Evolutionary conservation across 1,140 invertebrate species (phyloP), one percentile per base, ranked within the genome.

Genomic region (Philopotamus ludificatus): DNA sequence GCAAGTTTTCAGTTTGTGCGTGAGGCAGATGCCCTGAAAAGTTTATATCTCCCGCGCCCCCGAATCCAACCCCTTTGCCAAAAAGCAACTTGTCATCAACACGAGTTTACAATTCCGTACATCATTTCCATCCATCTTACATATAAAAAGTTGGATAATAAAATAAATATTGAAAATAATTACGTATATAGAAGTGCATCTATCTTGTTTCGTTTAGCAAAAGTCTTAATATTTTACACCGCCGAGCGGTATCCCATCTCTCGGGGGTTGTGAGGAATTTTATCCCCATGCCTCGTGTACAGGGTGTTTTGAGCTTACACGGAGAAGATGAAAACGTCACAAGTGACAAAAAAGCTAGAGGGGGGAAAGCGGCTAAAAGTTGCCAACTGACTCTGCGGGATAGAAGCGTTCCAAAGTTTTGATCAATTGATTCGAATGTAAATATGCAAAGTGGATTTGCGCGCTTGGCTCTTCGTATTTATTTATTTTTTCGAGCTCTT

Each of bases 341-440:
- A 34, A 34, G 28, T 12, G 12, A 34, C 4, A 34, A 34, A 34
- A 34, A 34, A 12, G 12, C 28, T 34, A 63, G 55, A 55, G 47
- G 10, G 34, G 26, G 34, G 10, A 23, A 23, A 21, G 44, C 10
- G 57, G 57, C 23, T n/a, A 45, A 53, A 60, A 60, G 57, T 60
- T 60, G 47, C 20, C 23, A 10, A n/a, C 12, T 10, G 57, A 45
- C 57, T 45, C 42, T 23, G 7, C 12, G 45, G 50, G 50, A 26
- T 42, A 25, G 63, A 45, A n/a, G n/a, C 39, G 41, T 45, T 57
- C 23, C 3, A 21, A 58, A 65, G 41, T 65, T 53, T 65, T 58
- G 53, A 65, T 65, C 63, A 65, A 65, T 65, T 34, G 53, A 42
- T 65, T 49, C 21, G 25, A 21, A 57, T 57, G 63, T 57, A 65